These are phyloP conservation scores for Lomographa bimaculata DNA, from an alignment of 2,888 invertebrate species.

Conservation along the genomic window DNA sequence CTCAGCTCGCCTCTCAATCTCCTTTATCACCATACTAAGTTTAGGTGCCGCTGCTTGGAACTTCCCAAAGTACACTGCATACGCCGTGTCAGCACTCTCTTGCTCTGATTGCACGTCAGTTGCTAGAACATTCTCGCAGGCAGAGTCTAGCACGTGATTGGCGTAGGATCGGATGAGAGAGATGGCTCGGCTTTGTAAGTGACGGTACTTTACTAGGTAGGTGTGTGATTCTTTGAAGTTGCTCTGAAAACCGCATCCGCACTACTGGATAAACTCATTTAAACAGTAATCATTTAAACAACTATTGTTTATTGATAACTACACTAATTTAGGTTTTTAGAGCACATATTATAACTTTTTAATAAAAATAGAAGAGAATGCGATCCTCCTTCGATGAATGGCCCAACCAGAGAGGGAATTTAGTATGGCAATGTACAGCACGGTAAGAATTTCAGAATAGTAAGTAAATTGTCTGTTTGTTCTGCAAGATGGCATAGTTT, in stretches of 20 bases:
- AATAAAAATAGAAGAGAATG: too few species aligned
- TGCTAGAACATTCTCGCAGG: constrained; percentile 89
- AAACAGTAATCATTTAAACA: too few species aligned
- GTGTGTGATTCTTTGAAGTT: constrained; percentile 93
- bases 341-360: too few species aligned
- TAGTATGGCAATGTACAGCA: too few species aligned
- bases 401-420: too few species aligned
- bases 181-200: constrained; percentile 91
- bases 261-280: too few species aligned
- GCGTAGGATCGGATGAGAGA: constrained; percentile 92
- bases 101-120: constrained; percentile 59
- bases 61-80: constrained; percentile 96
- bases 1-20: constrained; percentile 91
- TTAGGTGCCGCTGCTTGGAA: constrained; percentile 96
- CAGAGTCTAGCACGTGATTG: constrained; percentile 88
- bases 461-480: too few species aligned
- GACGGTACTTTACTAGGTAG: constrained; percentile 93
- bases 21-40: constrained; percentile 90
- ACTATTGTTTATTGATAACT: too few species aligned
- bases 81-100: constrained; percentile 86
- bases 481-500: too few species aligned
- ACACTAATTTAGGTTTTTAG: too few species aligned
- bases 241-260: constrained; percentile 83
- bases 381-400: too few species aligned
- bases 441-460: too few species aligned